Evolutionary conservation across 2,113 vertebrate genomes (phyloP).

Genomic region (Stomatorhinus ivindoensis): DNA sequence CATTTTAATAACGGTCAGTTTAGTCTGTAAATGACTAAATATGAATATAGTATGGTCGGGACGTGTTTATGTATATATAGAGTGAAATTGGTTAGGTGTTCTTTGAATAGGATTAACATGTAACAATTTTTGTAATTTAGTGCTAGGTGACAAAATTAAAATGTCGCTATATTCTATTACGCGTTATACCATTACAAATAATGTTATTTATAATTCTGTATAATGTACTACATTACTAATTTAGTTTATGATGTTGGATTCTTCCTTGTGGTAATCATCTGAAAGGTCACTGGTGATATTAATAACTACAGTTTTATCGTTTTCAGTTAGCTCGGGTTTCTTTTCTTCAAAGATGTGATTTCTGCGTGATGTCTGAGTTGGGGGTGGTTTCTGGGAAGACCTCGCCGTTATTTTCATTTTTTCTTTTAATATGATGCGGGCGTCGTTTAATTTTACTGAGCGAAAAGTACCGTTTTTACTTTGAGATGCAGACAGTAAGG

Average conservation of each 20-base stretch:
- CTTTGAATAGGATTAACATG: neutral
- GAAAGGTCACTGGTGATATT: neutral
- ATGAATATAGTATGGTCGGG: neutral
- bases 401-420: neutral
- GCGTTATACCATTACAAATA: neutral
- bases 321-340: neutral
- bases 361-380: neutral
- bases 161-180: neutral
- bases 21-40: neutral
- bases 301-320: neutral
- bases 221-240: neutral
- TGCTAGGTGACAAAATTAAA: neutral
- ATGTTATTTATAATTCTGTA: neutral
- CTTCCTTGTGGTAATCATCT: neutral
- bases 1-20: neutral
- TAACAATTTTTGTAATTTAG: neutral
- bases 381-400: neutral
- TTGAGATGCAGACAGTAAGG: neutral
- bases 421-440: neutral
- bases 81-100: neutral
- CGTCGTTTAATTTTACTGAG: neutral
- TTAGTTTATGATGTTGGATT: neutral
- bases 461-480: neutral
- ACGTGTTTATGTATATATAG: neutral
- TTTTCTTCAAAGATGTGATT: neutral